Evolutionary conservation across 2,888 invertebrate genomes (phyloP).

Genomic region (Leptopilina drosophilae): DNA sequence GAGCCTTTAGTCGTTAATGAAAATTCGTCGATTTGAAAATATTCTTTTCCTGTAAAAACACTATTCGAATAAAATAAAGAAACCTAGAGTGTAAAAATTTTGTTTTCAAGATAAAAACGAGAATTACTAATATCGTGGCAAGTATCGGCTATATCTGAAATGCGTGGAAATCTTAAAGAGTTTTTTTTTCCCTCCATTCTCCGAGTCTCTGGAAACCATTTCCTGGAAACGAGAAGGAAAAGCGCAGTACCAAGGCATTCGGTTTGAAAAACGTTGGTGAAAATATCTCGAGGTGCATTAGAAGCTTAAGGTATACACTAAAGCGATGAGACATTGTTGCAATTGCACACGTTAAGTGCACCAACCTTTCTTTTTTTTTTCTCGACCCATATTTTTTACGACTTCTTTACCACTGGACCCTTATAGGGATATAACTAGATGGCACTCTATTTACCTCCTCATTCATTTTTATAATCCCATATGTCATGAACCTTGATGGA

Average conservation of each 20-base stretch:
- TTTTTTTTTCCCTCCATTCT: neutral
- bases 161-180: neutral
- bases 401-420: neutral
- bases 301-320: conserved; percentile 11
- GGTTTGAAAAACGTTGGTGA: neutral
- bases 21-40: too few relatives aligned
- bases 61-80: neutral
- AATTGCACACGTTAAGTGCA: conserved; percentile 30
- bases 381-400: conserved; percentile 1
- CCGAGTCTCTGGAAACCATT: conserved; percentile 9
- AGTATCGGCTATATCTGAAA: conserved; percentile 52
- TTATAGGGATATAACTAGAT: neutral
- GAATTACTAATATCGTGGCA: conserved; percentile 57
- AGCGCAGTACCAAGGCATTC: conserved; percentile 10
- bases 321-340: conserved; percentile 36
- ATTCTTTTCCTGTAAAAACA: neutral
- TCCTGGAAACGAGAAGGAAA: conserved; percentile 19
- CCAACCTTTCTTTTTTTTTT: too few relatives aligned
- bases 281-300: conserved; percentile 30
- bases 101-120: neutral
- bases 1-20: too few relatives aligned
- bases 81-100: neutral
- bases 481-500: neutral
- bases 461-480: conserved; percentile 7
- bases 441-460: conserved; percentile 4